phyloP scores from a whole-genome alignment of 2,113 vertebrate species.

The Acrocephalus kingi region DNA sequence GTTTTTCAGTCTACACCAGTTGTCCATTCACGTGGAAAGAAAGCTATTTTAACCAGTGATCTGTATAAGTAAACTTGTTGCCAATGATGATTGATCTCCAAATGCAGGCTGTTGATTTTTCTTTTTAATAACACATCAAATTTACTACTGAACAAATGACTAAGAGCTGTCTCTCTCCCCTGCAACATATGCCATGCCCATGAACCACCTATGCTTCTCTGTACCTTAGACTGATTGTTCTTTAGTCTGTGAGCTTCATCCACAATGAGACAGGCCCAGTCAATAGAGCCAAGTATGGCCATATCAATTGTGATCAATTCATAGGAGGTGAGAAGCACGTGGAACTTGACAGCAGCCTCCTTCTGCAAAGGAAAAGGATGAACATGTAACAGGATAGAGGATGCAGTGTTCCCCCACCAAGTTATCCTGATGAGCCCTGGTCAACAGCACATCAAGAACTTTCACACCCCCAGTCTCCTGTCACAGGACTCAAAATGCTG shows the following conservation, averaged over 20 bases:
- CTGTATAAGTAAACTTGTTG: not conserved
- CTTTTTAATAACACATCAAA: not conserved
- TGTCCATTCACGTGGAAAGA: not conserved
- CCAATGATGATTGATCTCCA: not conserved
- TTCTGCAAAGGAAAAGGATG: conserved; percentile 77
- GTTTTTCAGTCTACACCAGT: not conserved
- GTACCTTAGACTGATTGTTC: conserved; percentile 97
- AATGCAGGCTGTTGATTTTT: not conserved
- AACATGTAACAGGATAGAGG: not conserved
- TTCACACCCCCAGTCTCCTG: not conserved
- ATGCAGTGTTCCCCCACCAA: not conserved
- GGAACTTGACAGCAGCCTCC: conserved; percentile 95
- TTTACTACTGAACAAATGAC: not conserved
- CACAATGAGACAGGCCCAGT: conserved; percentile 97
- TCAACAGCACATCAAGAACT: not conserved
- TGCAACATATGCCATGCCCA: not conserved
- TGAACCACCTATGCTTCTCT: not conserved
- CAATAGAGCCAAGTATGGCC: conserved; percentile 94
- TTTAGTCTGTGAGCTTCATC: conserved; percentile 97
- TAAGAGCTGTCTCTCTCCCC: not conserved
- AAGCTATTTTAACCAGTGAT: not conserved
- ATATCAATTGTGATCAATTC: conserved; percentile 96
- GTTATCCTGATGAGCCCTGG: not conserved
- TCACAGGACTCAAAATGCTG: not conserved
- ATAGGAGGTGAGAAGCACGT: conserved; percentile 93